These are phyloP conservation scores for Lampris incognitus DNA, from an alignment of 2,113 vertebrate genomes.

Conservation along the genomic window DNA sequence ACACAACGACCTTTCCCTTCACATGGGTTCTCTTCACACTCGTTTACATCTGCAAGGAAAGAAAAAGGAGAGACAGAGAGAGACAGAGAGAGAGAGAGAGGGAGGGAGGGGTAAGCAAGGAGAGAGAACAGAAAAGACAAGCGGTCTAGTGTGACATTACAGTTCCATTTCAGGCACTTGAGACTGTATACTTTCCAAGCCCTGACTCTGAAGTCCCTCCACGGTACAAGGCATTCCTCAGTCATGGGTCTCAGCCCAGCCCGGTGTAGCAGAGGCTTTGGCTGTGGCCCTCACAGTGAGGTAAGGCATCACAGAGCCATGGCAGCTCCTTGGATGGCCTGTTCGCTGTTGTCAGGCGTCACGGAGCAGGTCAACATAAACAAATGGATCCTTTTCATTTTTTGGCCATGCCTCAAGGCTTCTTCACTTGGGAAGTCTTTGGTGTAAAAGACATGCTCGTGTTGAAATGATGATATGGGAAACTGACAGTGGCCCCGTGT, in stretches of 20 bases:
- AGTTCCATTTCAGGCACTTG: constrained; percentile 23
- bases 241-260: constrained; percentile 43
- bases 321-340: constrained; percentile 64
- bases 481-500: constrained; percentile 22
- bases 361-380: constrained; percentile 63
- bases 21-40: constrained; percentile 89
- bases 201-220: constrained; percentile 29
- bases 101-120: background rate
- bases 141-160: background rate
- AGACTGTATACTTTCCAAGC: constrained; percentile 35
- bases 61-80: constrained; percentile 4
- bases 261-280: constrained; percentile 32
- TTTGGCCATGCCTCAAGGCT: constrained; percentile 50
- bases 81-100: background rate
- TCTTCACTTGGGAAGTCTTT: constrained; percentile 43
- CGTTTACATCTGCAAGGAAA: constrained; percentile 85
- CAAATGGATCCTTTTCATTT: constrained; percentile 57
- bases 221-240: constrained; percentile 38
- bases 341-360: constrained; percentile 65
- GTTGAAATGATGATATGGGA: constrained; percentile 43
- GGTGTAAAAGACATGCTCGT: constrained; percentile 43
- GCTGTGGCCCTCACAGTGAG: constrained; percentile 48
- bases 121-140: background rate
- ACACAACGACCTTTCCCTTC: constrained; percentile 87
- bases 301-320: constrained; percentile 57